A percentile compares a stretch with the other conserved stretches of the same genome.
These are phyloP conservation scores for Rhopalosiphum nymphaeae DNA, from an alignment of 2,888 invertebrate species.

Conservation along the genomic window DNA sequence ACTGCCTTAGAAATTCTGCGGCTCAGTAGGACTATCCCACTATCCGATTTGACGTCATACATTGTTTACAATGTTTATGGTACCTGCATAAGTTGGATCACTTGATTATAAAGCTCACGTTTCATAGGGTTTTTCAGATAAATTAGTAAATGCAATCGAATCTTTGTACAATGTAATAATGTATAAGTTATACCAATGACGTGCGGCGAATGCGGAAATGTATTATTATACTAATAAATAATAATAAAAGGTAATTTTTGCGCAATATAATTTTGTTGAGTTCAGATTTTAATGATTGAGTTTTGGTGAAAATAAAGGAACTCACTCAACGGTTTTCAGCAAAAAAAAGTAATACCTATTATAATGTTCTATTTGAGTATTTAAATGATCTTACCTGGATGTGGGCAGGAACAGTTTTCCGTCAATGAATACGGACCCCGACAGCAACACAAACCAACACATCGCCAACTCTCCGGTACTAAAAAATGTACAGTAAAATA, in stretches of 20 bases:
- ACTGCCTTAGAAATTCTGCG: too few relatives aligned
- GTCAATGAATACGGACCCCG: conserved; percentile 88
- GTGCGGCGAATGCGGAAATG: neutral
- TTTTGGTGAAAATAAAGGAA: neutral
- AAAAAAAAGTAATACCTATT: neutral
- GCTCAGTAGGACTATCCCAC: too few relatives aligned
- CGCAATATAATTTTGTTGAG: neutral
- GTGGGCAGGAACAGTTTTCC: conserved; percentile 87
- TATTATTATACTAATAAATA: neutral
- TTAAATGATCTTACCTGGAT: conserved; percentile 76
- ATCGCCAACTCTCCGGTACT: conserved; percentile 85
- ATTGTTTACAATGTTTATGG: neutral
- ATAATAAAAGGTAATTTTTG: neutral
- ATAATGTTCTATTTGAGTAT: neutral
- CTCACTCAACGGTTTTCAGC: neutral
- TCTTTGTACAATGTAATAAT: too few relatives aligned
- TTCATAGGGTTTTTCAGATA: too few relatives aligned
- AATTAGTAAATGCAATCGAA: too few relatives aligned
- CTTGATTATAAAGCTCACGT: too few relatives aligned
- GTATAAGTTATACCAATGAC: too few relatives aligned
- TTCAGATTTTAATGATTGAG: neutral
- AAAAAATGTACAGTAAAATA: conserved; percentile 68
- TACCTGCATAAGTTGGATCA: too few relatives aligned
- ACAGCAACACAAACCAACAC: conserved; percentile 86
- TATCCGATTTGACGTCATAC: too few relatives aligned